A percentile compares a stretch with the other conserved stretches of the same genome.
These are phyloP conservation scores for Phyllotis vaccarum DNA, from an alignment of 2,797 vertebrate genomes.

Conservation along the genomic window DNA sequence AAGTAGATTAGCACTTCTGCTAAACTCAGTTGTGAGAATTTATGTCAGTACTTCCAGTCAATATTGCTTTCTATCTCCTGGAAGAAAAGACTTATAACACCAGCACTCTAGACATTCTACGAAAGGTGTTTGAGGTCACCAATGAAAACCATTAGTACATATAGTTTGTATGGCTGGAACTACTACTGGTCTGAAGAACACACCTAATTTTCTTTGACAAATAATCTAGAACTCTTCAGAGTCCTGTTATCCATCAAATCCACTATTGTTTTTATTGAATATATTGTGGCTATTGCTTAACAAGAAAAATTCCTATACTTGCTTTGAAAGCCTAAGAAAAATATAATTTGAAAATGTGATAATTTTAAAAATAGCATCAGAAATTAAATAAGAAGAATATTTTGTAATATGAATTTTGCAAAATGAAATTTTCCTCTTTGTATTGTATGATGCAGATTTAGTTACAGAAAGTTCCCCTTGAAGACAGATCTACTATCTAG, in stretches of 20 bases:
- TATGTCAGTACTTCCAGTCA: neutral
- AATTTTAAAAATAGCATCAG: conserved; percentile 47
- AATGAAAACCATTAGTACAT: neutral
- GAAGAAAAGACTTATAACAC: neutral
- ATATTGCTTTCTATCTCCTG: neutral
- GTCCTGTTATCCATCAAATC: neutral
- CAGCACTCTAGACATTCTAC: neutral
- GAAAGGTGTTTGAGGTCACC: conserved; percentile 4
- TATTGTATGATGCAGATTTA: conserved; percentile 14
- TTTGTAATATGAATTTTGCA: too few relatives aligned
- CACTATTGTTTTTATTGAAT: neutral
- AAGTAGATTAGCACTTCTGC: neutral
- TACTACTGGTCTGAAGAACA: neutral
- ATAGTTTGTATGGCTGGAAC: neutral
- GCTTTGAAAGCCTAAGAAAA: neutral
- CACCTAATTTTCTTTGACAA: neutral
- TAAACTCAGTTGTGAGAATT: neutral
- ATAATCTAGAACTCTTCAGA: neutral
- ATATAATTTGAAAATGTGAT: conserved; percentile 23
- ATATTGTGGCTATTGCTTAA: conserved; percentile 6
- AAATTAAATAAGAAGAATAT: conserved; percentile 27
- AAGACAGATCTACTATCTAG: neutral
- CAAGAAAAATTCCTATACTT: neutral
- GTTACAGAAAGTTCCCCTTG: conserved; percentile 5
- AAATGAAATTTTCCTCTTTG: conserved; percentile 29